These are phyloP conservation scores for Myiotriccus ornatus DNA, from an alignment of 2,797 vertebrate genomes.

Conservation along the genomic window DNA sequence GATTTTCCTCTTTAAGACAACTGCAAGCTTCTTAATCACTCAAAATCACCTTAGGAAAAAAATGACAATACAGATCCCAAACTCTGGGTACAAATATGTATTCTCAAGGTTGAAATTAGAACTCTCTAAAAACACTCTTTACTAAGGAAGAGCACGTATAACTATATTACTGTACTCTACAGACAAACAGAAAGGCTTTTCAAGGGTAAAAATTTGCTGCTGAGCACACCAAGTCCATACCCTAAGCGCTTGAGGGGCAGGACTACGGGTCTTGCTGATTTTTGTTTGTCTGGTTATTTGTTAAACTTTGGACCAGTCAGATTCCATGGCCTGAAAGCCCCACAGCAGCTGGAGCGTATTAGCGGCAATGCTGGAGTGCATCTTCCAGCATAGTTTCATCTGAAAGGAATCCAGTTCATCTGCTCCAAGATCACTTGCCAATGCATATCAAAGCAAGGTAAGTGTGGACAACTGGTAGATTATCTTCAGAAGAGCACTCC, in stretches of 20 bases:
- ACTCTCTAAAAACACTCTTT: background rate
- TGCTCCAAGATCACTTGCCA: background rate
- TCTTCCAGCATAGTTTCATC: background rate
- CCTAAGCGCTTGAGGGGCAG: background rate
- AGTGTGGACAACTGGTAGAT: background rate
- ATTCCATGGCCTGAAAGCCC: background rate
- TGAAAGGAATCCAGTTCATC: background rate
- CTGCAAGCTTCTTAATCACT: background rate
- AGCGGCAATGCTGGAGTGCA: background rate
- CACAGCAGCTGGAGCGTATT: slow-evolving; percentile 20
- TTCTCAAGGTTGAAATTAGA: background rate
- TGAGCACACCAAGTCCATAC: background rate
- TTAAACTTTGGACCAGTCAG: background rate
- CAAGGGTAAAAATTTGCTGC: background rate
- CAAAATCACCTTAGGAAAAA: background rate
- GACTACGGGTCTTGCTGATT: background rate
- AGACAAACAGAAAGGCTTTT: background rate
- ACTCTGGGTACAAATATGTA: background rate
- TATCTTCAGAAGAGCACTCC: background rate
- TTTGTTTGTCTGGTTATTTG: background rate
- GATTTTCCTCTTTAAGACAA: background rate
- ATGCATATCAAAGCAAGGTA: background rate
- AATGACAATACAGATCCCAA: background rate
- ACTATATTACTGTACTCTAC: background rate
- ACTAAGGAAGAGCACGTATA: background rate